Evolutionary conservation across 2,888 invertebrate species (phyloP).

Genomic region (Cryptophagus acutangulus): DNA sequence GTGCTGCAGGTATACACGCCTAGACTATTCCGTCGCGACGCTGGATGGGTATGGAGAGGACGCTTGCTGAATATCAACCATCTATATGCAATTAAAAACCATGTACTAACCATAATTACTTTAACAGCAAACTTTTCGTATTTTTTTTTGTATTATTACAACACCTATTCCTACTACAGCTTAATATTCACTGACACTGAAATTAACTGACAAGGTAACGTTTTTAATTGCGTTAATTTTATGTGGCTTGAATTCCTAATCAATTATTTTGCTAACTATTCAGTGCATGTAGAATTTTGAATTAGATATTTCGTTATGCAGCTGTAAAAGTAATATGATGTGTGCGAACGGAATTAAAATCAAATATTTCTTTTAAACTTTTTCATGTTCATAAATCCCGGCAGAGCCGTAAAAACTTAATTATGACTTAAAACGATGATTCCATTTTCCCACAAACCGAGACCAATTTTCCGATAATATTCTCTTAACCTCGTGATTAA

Average conservation of each 20-base stretch:
- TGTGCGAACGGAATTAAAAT: too few species aligned
- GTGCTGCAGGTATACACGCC: constrained; percentile 19
- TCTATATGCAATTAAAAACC: constrained; percentile 18
- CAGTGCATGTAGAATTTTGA: too few species aligned
- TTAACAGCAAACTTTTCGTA: not conserved
- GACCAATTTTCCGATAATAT: constrained; percentile 27
- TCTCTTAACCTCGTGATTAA: constrained; percentile 27
- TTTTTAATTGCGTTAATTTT: constrained; percentile 6
- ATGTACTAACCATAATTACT: constrained; percentile 6
- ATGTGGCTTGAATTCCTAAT: too few species aligned
- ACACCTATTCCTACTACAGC: not conserved
- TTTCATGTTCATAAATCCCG: constrained; percentile 6
- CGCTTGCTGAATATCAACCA: constrained; percentile 15
- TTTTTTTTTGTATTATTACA: not conserved
- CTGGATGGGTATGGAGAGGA: too few species aligned
- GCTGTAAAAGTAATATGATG: too few species aligned
- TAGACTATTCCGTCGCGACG: constrained; percentile 14
- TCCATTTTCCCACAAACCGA: constrained; percentile 23
- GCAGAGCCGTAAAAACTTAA: constrained; percentile 20
- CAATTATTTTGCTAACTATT: not conserved
- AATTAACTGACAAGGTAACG: not conserved
- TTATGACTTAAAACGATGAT: constrained; percentile 26
- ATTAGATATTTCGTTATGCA: too few species aligned
- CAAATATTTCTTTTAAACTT: not conserved
- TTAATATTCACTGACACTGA: not conserved